phyloP scores from a whole-genome alignment of 1,140 invertebrate species.

The Dinoponera quadriceps region DNA sequence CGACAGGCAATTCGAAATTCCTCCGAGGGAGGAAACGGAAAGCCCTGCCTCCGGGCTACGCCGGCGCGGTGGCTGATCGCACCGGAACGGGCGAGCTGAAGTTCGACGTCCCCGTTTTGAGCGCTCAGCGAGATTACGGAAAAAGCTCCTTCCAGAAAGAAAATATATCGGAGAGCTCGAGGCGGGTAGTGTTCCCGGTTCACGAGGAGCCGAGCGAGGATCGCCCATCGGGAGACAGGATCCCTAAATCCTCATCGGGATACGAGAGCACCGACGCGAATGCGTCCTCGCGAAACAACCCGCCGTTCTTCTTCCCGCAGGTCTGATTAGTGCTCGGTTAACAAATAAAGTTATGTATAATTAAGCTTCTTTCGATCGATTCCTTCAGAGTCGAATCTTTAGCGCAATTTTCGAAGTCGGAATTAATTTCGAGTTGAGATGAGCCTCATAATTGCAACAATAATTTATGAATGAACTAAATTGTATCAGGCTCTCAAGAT shows the following conservation, averaged over 20 bases:
- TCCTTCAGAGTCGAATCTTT: too few relatives aligned
- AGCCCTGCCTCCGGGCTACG: slow-evolving; percentile 6
- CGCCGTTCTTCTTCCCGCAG: slow-evolving; percentile 72
- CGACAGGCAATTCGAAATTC: slow-evolving; percentile 6
- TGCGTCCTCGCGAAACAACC: background rate
- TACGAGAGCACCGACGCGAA: background rate
- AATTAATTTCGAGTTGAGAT: too few relatives aligned
- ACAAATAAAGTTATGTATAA: background rate
- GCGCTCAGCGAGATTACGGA: background rate
- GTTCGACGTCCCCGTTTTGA: slow-evolving; percentile 55
- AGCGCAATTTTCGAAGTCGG: too few relatives aligned
- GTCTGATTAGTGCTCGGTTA: slow-evolving; percentile 44
- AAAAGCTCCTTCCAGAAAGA: slow-evolving; percentile 60
- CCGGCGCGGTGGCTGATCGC: slow-evolving; percentile 40
- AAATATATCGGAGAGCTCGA: slow-evolving; percentile 35
- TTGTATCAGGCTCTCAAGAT: too few relatives aligned
- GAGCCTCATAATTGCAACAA: too few relatives aligned
- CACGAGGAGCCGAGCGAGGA: slow-evolving; percentile 51
- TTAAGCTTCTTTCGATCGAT: too few relatives aligned
- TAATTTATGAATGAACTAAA: too few relatives aligned
- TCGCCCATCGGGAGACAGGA: slow-evolving; percentile 30
- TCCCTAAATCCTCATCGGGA: slow-evolving; percentile 51
- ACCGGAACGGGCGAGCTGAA: slow-evolving; percentile 64
- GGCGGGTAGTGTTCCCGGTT: slow-evolving; percentile 72
- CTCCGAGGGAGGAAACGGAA: slow-evolving; percentile 21